Conservation (phyloP, 2,888 invertebrate species). For the Plagodis pulveraria region DNA sequence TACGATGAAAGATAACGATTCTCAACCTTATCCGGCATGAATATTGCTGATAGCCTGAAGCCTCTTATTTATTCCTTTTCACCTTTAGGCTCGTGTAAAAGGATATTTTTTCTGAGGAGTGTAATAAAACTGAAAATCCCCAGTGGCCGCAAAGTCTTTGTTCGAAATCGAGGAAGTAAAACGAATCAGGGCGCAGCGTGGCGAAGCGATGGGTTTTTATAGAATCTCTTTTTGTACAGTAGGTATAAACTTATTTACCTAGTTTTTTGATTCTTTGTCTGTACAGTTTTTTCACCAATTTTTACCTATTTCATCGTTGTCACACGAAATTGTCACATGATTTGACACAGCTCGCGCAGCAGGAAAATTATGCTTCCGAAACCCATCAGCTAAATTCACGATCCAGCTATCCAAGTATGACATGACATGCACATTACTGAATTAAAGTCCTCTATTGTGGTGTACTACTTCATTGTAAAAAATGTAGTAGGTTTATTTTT, state of each 20-base stretch:
- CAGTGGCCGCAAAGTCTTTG: slow-evolving; percentile 9
- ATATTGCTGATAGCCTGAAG: not conserved
- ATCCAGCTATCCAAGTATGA: slow-evolving; percentile 1
- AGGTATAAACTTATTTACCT: not conserved
- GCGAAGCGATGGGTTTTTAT: not conserved
- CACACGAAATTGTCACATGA: slow-evolving; percentile 12
- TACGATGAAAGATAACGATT: no score
- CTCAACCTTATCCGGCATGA: not conserved
- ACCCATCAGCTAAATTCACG: not conserved
- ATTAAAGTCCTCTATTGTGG: not conserved
- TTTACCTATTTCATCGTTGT: not conserved
- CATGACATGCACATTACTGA: slow-evolving; percentile 2
- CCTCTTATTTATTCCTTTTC: slow-evolving; percentile 8
- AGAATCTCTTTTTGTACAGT: not conserved
- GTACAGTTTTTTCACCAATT: no score
- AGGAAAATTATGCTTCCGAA: slow-evolving; percentile 6
- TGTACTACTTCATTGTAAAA: not conserved
- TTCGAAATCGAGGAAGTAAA: slow-evolving; percentile 11
- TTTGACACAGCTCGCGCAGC: slow-evolving; percentile 1
- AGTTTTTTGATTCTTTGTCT: no score
- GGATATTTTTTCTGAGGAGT: not conserved
- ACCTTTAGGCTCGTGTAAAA: not conserved
- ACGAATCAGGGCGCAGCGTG: not conserved
- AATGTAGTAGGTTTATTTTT: no score
- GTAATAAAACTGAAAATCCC: slow-evolving; percentile 13